These are phyloP conservation scores for Onthophagus sagittarius DNA, from an alignment of 2,888 invertebrate species.

Conservation along the genomic window DNA sequence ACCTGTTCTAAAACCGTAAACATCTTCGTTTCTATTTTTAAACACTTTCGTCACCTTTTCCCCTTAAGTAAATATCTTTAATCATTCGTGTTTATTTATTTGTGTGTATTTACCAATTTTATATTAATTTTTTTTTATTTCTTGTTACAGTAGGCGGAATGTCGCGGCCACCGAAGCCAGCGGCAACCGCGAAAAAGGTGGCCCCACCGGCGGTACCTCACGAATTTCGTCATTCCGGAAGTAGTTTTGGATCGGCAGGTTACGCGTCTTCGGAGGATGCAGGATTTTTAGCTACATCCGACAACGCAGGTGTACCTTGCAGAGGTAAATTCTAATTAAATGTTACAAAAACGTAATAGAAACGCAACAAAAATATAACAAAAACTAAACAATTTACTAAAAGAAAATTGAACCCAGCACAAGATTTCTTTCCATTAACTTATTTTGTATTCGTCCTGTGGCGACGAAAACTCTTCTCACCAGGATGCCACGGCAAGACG, in stretches of 20 bases:
- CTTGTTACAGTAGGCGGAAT: conserved; percentile 78
- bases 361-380: neutral
- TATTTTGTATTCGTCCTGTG: neutral
- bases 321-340: conserved; percentile 35
- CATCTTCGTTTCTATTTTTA: neutral
- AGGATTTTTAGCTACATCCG: conserved; percentile 61
- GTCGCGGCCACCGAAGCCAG: conserved; percentile 78
- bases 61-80: neutral
- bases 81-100: neutral
- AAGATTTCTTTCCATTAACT: conserved; percentile 1
- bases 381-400: neutral
- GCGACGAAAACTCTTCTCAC: neutral
- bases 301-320: conserved; percentile 43
- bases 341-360: neutral
- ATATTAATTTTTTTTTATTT: conserved; percentile 34
- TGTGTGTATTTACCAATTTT: neutral
- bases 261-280: conserved; percentile 76
- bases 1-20: neutral
- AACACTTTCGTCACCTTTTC: neutral
- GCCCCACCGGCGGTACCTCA: conserved; percentile 85
- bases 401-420: neutral
- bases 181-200: conserved; percentile 86
- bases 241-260: conserved; percentile 74
- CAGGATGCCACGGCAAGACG: conserved; percentile 19
- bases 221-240: conserved; percentile 75